These are phyloP conservation scores for Callipepla squamata DNA, from an alignment of 2,113 vertebrate species.

Conservation along the genomic window DNA sequence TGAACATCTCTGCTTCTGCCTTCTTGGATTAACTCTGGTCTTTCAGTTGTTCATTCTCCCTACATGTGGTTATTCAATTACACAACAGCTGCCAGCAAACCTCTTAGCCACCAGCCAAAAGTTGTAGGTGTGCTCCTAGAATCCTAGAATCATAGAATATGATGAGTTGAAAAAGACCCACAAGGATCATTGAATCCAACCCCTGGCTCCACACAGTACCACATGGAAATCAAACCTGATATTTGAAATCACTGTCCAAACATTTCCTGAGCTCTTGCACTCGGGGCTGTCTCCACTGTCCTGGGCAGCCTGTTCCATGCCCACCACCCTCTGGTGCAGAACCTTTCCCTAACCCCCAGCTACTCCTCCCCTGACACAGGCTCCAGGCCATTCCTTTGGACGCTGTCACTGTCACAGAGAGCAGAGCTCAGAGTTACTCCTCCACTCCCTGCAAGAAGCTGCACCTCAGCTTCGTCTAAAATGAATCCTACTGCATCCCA, in stretches of 20 bases:
- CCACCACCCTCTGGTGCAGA: background rate
- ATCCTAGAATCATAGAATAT: background rate
- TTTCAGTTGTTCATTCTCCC: background rate
- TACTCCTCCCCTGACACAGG: background rate
- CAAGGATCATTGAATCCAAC: background rate
- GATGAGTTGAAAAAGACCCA: background rate
- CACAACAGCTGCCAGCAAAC: background rate
- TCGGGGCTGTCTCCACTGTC: background rate
- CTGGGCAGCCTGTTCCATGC: background rate
- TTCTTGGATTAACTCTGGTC: background rate
- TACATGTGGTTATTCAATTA: background rate
- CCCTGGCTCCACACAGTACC: background rate
- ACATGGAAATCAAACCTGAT: background rate
- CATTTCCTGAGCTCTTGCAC: background rate
- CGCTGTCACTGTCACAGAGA: background rate
- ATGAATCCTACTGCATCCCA: background rate
- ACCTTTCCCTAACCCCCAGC: background rate
- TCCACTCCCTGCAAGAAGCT: background rate
- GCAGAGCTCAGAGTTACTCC: background rate
- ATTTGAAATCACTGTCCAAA: background rate
- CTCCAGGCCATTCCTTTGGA: background rate
- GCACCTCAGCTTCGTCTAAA: background rate
- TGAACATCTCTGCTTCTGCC: background rate
- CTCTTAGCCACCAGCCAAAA: background rate
- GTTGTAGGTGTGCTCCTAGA: background rate